Base-by-base conservation (phyloP, 2,888 invertebrate species). In the Reticulitermes lucifugus region DNA sequence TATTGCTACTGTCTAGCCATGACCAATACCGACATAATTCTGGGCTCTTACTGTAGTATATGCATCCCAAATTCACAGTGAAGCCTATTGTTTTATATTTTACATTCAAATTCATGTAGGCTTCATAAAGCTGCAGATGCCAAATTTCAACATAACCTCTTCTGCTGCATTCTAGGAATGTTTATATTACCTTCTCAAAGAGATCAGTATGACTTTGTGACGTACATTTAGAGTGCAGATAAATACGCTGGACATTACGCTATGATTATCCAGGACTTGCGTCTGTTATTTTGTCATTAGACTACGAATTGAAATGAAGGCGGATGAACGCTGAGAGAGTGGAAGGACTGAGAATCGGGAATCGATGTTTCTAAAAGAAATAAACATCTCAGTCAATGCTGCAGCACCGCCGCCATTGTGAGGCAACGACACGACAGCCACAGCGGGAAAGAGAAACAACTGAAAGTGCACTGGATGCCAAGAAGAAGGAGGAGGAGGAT, bases 361-460 rank as follows among this genome's bases (percentile, higher is more conserved):
- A 77, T 77, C 77, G 77, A 77, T 77, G 51, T 77, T 77, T 77
- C 77, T n/a, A 18, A 43, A 46, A 43, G 77, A 77, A 77, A 77
- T 73, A 77, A 77, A 77, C 77, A 77, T 77, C 77, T 77, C 43
- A 51, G 77, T 77, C 46, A 77, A 77, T 77, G 77, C 77, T 22
- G 43, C 41, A 75, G 35, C 35, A 35, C 43, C 2, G 35, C 43
- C 22, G 10, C 75, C 35, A 29, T 71, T 71, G 71, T 71, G 71
- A 35, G 29, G 71, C 46, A 46, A 46, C 46, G 1, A 46, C 4
- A 7, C 35, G 71, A 71, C 71, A 35, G 73, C 65, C n/a, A 41
- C 29, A 29, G 21, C 35, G 5, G 5, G 71, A 25, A 73, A 29
- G 21, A n/a, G 14, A 77, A 77, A 77, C 43, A 77, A 46, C 22